Percentiles rank a stretch among this genome's conserved stretches.
Evolutionary conservation across 2,797 vertebrate genomes (phyloP).

Genomic region (Eospalax fontanierii): DNA sequence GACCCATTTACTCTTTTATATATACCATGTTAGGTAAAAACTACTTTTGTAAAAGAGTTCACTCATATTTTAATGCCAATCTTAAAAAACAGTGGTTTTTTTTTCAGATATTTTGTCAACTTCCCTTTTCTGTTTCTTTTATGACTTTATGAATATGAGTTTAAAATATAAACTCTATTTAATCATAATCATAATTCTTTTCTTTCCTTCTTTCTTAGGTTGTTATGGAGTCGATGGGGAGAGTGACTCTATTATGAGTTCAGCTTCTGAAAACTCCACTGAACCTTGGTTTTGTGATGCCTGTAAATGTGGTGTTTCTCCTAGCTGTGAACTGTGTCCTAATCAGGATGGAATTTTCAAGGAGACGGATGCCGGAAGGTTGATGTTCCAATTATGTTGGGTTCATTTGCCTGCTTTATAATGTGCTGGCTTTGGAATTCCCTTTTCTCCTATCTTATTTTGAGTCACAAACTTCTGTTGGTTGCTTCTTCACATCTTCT

Average conservation of each 20-base stretch:
- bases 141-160: constrained; percentile 46
- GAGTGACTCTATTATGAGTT: constrained; percentile 99
- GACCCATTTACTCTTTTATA: neutral
- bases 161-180: constrained; percentile 20
- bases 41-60: constrained; percentile 53
- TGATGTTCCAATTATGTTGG: constrained; percentile 73
- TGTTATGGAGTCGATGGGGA: constrained; percentile 99
- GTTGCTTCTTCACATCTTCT: constrained; percentile 20
- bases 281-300: constrained; percentile 99
- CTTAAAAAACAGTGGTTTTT: constrained; percentile 9
- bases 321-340: constrained; percentile 98
- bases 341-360: constrained; percentile 99
- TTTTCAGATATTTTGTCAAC: constrained; percentile 11
- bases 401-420: constrained; percentile 46
- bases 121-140: constrained; percentile 8
- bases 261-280: constrained; percentile 98
- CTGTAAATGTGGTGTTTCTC: constrained; percentile 97
- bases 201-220: constrained; percentile 88
- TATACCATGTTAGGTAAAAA: constrained; percentile 31
- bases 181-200: constrained; percentile 30
- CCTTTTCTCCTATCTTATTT: constrained; percentile 1
- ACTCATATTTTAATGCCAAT: constrained; percentile 40
- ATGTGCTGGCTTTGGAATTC: neutral
- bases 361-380: constrained; percentile 99
- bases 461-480: constrained; percentile 11